phyloP scores from a whole-genome alignment of 2,797 vertebrate genomes.

The Lithobates pipiens region DNA sequence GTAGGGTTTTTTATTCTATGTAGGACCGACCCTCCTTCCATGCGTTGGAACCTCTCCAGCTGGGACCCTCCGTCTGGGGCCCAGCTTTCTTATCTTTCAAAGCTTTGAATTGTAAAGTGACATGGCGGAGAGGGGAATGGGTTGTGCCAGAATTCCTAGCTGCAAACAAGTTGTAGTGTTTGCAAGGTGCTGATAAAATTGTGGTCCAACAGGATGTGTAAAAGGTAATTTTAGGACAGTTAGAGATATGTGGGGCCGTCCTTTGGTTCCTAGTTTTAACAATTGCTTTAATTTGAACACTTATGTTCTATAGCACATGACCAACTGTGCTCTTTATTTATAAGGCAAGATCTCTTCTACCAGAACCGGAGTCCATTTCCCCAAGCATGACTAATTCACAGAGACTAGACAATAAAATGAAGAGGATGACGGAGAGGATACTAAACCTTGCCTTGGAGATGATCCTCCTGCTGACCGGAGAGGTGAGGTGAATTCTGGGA shows the following conservation, averaged over 20 bases:
- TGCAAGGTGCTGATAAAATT: no score
- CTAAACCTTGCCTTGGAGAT: neutral
- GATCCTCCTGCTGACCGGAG: neutral
- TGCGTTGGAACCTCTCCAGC: no score
- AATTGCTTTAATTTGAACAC: neutral
- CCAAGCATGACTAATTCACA: neutral
- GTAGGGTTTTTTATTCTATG: no score
- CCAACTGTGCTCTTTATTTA: neutral
- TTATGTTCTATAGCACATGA: neutral
- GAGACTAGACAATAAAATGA: neutral
- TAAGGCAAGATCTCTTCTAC: neutral
- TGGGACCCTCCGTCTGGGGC: no score
- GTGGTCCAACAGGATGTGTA: no score
- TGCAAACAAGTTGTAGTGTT: no score
- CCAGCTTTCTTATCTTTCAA: no score
- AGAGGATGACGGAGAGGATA: neutral
- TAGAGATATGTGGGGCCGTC: neutral
- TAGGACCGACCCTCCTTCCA: no score
- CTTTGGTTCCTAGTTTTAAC: neutral
- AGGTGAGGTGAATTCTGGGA: neutral
- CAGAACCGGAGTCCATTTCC: neutral
- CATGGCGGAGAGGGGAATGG: no score
- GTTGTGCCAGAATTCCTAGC: no score
- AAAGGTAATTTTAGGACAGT: neutral
- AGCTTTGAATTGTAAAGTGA: no score